Evolutionary conservation across 1,140 invertebrate genomes (phyloP), one percentile per base, ranked within the genome.

Genomic region (Micrasema longulum): DNA sequence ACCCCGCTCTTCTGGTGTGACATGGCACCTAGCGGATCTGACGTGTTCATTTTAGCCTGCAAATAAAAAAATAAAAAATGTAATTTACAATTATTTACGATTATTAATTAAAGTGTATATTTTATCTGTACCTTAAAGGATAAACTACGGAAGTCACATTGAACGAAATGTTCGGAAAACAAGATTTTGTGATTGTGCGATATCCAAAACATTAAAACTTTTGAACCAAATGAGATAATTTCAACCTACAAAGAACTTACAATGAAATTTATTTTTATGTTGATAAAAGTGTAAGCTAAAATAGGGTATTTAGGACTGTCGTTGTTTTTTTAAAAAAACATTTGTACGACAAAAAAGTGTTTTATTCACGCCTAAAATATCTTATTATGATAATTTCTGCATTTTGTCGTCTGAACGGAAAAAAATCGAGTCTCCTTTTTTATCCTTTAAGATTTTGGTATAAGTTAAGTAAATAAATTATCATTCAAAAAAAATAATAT

Each of bases 1-100:
- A 52, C 69, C 1, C 38, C 63, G 2, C 79, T 72, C 74, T 84
- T 84, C 78, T 85, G 84, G 64, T 84, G 83, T 12, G 79, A 79
- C 70, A 72, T 72, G 16, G 60, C 74, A 5, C 81, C 81, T 0
- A 85, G 73, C 0, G 76, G 76, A 74, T 88, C 87, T 0, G 80
- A 80, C 14, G 83, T 84, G 67, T 85, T 88, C 87, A 88, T 88
- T 79, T 88, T 88, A 60, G 87, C 87, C 87, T 88, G 80, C 31
- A 82, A 87, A 1, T 50, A 48, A 9, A 50, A 26, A 1, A 65
- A 31, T 9, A 65, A 1, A 31, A 38, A 6, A 11, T 2, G 31
- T 22, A 2, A 14, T 38, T 5, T 38, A 12, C 12, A 38, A 7
- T 38, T 7, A 38, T 38, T 7, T 5, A 38, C 12, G 5, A 12